A percentile compares a stretch with the other conserved stretches of the same genome.
Evolutionary conservation across 2,888 invertebrate genomes (phyloP).

Genomic region (Nemotelus nigrinus): DNA sequence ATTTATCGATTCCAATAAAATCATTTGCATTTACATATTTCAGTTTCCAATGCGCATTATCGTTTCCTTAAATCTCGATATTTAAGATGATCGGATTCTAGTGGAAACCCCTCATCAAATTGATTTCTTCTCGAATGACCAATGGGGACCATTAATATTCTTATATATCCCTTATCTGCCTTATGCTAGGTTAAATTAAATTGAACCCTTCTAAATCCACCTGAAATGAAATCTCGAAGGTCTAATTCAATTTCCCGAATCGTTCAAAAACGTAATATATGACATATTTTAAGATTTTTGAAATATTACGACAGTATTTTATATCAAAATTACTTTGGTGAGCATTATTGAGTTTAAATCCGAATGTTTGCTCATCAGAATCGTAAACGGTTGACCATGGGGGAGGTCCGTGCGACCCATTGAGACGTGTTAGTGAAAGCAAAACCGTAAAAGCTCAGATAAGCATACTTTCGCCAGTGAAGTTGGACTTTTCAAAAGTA

Average conservation of each 20-base stretch:
- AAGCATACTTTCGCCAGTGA: no score
- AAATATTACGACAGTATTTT: slow-evolving; percentile 8
- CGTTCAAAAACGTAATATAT: slow-evolving; percentile 29
- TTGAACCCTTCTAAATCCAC: slow-evolving; percentile 41
- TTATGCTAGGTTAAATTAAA: slow-evolving; percentile 33
- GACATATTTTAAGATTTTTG: slow-evolving; percentile 27
- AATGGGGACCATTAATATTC: slow-evolving; percentile 41
- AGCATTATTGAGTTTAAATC: background rate
- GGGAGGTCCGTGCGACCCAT: no score
- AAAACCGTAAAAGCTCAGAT: no score
- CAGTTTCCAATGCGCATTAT: slow-evolving; percentile 11
- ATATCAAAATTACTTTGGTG: background rate
- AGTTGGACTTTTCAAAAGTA: no score
- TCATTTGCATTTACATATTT: slow-evolving; percentile 23
- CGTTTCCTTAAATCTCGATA: slow-evolving; percentile 24
- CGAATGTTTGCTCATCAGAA: no score
- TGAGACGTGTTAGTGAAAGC: no score
- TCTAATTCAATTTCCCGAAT: slow-evolving; percentile 38
- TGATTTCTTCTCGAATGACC: slow-evolving; percentile 38
- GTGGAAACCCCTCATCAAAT: slow-evolving; percentile 34
- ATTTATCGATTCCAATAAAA: slow-evolving; percentile 29
- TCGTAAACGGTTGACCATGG: no score
- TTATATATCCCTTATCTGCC: slow-evolving; percentile 28
- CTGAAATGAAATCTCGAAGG: slow-evolving; percentile 37
- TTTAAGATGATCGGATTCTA: slow-evolving; percentile 34